These are phyloP conservation scores for Pomacea canaliculata DNA, from an alignment of 2,888 invertebrate genomes.

Conservation along the genomic window DNA sequence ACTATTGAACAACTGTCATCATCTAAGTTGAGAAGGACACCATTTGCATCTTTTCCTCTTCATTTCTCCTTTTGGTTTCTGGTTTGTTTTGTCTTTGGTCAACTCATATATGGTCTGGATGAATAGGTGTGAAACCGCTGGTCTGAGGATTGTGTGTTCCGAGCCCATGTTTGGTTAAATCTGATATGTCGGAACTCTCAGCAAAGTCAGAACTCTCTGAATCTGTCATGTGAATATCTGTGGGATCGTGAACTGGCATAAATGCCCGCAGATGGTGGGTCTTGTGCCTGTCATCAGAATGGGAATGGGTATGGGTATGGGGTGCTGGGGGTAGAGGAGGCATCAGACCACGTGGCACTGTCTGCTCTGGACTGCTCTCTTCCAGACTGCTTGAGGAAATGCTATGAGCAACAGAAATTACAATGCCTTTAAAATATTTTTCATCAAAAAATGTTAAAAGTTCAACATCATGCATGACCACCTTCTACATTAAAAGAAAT, in stretches of 20 bases:
- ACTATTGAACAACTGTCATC: no score
- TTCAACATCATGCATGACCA: no score
- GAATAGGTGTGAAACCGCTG: constrained; percentile 33
- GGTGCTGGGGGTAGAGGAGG: constrained; percentile 6
- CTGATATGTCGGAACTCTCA: constrained; percentile 51
- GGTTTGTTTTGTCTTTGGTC: background rate
- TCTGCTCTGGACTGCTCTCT: constrained; percentile 37
- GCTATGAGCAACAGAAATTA: constrained; percentile 19
- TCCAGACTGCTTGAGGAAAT: constrained; percentile 40
- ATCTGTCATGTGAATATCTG: constrained; percentile 60
- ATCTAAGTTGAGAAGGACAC: no score
- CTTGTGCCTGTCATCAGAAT: constrained; percentile 14
- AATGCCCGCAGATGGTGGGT: constrained; percentile 45
- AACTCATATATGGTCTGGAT: constrained; percentile 28
- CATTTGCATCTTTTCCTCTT: background rate
- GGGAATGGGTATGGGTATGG: constrained; percentile 11
- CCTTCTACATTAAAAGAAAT: no score
- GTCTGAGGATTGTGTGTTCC: background rate
- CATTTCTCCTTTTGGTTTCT: background rate
- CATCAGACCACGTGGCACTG: constrained; percentile 23
- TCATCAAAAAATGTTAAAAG: background rate
- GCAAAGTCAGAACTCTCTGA: constrained; percentile 58
- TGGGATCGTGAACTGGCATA: constrained; percentile 49
- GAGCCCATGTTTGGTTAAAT: constrained; percentile 20
- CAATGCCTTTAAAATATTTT: background rate